Base-by-base conservation (phyloP, 2,888 invertebrate species). In the Chouioia cunea region DNA sequence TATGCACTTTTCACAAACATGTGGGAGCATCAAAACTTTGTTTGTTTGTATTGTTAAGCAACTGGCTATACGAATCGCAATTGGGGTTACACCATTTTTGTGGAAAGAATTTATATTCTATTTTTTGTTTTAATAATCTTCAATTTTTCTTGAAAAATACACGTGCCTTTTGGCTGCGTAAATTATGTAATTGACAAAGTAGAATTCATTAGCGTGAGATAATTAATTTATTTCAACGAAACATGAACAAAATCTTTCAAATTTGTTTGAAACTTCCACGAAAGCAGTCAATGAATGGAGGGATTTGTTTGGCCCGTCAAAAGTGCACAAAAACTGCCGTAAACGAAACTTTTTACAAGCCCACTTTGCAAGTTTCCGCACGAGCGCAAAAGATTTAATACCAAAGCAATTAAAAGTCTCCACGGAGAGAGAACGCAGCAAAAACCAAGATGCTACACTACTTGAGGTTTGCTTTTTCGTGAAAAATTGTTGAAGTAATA, bases 351-450 rank as follows among this genome's bases (percentile, higher is more conserved):
- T 52, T 20, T 57, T 43, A 48, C 43, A 27, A 36, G n/a, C 36
- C 52, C 14, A 27, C 4, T 27, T 27, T 15, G 16, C 56, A 46
- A 67, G 60, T 48, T 60, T 59, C 59, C 50, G 6, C 52, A 4
- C n/a, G 12, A 14, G 6, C 4, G 18, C 15, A n/a, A 16, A 3
- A 16, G 52, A 53, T 48, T 68, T 56, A 68, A 68, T 46, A 36
- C n/a, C 56, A 4, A 53, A 59, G 48, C 60, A 62, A 68, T 68
- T 60, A 68, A 67, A 60, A 68, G 67, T 47, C 53, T 22, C 20
- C 22, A 2, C 23, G 10, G 20, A 6, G 15, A n/a, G 44, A 43
- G 18, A 22, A 4, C 20, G 22, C 16, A 16, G 63, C n/a, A 20
- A 47, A 56, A 27, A 27, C 27, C 27, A 6, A 27, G 27, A 27